phyloP scores from a whole-genome alignment of 2,113 vertebrate genomes.

The Chionis minor region DNA sequence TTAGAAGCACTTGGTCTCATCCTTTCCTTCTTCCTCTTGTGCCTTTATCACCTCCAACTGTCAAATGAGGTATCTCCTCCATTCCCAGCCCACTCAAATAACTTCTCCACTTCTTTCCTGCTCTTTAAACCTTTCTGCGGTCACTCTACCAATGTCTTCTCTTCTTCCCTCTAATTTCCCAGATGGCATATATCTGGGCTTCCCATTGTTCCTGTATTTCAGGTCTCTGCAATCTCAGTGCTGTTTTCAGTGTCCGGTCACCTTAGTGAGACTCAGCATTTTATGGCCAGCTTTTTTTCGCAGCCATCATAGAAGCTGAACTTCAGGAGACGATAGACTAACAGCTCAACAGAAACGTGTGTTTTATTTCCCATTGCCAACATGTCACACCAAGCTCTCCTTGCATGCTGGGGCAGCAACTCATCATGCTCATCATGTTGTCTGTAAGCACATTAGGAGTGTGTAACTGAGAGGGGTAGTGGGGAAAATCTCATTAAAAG shows the following conservation, averaged over 20 bases:
- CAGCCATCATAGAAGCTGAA: not conserved
- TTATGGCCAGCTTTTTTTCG: not conserved
- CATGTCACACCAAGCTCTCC: not conserved
- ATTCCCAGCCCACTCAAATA: not conserved
- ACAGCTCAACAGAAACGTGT: not conserved
- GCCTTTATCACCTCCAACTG: not conserved
- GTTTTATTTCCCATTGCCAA: not conserved
- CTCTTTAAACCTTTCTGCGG: not conserved
- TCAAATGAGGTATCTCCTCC: not conserved
- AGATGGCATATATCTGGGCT: not conserved
- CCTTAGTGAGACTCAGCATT: not conserved
- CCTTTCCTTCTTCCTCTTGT: not conserved
- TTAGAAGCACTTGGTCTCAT: not conserved
- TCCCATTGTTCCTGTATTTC: not conserved
- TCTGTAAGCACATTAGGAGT: not conserved
- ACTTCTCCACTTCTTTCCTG: not conserved
- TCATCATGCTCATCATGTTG: not conserved
- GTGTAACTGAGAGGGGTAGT: not conserved
- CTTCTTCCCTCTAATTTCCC: not conserved
- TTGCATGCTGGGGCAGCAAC: not conserved
- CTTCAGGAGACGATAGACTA: not conserved
- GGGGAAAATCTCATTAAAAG: not conserved
- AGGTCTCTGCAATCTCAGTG: not conserved
- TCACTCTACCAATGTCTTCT: not conserved
- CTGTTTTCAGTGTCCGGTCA: not conserved